Evolutionary conservation across 2,888 invertebrate species (phyloP).

Genomic region (Drosophila percnosoma): DNA sequence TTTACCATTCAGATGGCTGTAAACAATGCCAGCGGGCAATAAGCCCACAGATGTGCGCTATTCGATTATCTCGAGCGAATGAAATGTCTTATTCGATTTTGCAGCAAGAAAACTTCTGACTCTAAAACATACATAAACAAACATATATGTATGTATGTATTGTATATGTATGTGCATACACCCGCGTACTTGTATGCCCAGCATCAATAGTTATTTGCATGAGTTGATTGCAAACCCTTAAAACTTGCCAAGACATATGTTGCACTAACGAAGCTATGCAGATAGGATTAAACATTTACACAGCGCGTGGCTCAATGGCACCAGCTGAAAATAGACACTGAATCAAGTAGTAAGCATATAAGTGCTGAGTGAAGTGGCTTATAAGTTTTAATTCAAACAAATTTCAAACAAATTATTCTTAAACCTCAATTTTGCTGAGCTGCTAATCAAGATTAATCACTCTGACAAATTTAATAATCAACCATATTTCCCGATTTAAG

Average conservation of each 20-base stretch:
- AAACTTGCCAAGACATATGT: constrained; percentile 54
- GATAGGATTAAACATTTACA: constrained; percentile 49
- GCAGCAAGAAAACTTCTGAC: constrained; percentile 40
- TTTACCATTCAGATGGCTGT: constrained; percentile 68
- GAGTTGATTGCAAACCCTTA: constrained; percentile 72
- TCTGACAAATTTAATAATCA: not conserved
- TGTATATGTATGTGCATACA: not conserved
- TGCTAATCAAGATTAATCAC: not conserved
- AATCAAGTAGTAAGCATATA: not conserved
- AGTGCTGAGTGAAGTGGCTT: not conserved
- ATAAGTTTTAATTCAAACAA: not conserved
- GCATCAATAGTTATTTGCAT: constrained; percentile 73
- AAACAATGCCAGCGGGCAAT: constrained; percentile 63
- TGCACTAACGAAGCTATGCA: constrained; percentile 57
- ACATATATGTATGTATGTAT: not conserved
- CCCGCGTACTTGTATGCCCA: not conserved
- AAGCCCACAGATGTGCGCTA: constrained; percentile 69
- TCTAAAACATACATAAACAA: constrained; percentile 7
- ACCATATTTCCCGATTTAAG: not conserved
- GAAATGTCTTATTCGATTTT: constrained; percentile 80
- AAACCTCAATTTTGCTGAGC: not conserved
- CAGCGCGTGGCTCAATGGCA: constrained; percentile 11
- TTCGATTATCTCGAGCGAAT: constrained; percentile 79
- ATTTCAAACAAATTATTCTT: not conserved
- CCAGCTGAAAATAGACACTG: not conserved